Evolutionary conservation across 2,113 vertebrate genomes (phyloP).

Genomic region (Epinephelus lanceolatus): DNA sequence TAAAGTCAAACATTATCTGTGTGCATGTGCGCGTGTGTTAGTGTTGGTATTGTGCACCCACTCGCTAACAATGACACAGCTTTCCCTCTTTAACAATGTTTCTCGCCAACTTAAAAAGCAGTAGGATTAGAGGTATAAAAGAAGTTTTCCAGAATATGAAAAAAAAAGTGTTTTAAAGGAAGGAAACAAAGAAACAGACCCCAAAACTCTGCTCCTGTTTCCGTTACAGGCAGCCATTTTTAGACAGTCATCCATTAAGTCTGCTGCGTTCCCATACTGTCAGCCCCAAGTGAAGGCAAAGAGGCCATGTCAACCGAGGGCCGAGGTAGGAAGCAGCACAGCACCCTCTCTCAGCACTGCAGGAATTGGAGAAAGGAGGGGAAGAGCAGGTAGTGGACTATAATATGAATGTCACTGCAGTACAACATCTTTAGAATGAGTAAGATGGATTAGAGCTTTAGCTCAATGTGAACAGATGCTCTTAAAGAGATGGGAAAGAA

Average conservation of each 20-base stretch:
- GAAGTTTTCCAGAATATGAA: constrained; percentile 44
- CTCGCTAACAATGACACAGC: constrained; percentile 56
- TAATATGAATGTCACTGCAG: constrained; percentile 55
- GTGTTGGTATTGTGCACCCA: constrained; percentile 37
- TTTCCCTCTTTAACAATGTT: constrained; percentile 34
- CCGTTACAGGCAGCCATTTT: constrained; percentile 72
- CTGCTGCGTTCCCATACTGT: constrained; percentile 77
- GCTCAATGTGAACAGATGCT: constrained; percentile 38
- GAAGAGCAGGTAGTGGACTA: constrained; percentile 51
- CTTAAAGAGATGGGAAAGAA: constrained; percentile 31
- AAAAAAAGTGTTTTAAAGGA: constrained; percentile 49
- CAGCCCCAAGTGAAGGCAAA: constrained; percentile 69
- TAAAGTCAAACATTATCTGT: constrained; percentile 36
- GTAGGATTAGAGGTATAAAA: constrained; percentile 56
- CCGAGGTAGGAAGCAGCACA: constrained; percentile 52
- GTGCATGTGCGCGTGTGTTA: background rate
- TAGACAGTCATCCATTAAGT: constrained; percentile 82
- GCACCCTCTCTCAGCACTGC: constrained; percentile 34
- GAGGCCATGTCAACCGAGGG: constrained; percentile 72
- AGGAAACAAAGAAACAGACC: constrained; percentile 54
- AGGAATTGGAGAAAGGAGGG: constrained; percentile 43
- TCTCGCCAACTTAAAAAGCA: constrained; percentile 46
- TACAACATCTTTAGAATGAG: constrained; percentile 48
- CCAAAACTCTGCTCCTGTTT: constrained; percentile 63
- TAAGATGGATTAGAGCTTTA: constrained; percentile 54